Percentiles rank a stretch among this genome's conserved stretches.
These are phyloP conservation scores for Heteromormyrus szaboi DNA, from an alignment of 2,797 vertebrate genomes.

Conservation along the genomic window DNA sequence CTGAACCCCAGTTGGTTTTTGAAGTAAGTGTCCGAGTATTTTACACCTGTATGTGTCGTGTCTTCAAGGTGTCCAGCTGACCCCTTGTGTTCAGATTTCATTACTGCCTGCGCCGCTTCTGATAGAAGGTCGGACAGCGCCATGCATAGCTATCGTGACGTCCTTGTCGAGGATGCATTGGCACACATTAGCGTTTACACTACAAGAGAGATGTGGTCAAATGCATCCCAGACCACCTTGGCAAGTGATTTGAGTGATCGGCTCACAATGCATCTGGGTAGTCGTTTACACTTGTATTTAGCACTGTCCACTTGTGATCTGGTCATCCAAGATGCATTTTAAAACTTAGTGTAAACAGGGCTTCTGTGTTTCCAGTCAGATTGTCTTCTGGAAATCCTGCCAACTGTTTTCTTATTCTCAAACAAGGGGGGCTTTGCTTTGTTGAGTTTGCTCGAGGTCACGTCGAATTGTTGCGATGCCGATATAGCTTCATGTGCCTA, in stretches of 20 bases:
- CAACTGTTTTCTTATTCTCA: neutral
- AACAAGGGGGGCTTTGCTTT: neutral
- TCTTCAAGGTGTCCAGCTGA: neutral
- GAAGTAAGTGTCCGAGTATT: neutral
- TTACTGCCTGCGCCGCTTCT: neutral
- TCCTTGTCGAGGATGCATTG: neutral
- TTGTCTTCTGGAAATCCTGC: constrained; percentile 1
- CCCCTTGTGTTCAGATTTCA: neutral
- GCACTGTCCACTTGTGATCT: neutral
- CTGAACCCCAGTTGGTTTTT: neutral
- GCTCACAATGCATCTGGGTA: neutral
- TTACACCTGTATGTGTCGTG: neutral
- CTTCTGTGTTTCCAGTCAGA: constrained; percentile 19
- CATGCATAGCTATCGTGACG: neutral
- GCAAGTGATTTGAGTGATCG: neutral
- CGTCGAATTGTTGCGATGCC: neutral
- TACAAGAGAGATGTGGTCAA: neutral
- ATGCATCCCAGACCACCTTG: neutral
- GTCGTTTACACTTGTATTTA: neutral
- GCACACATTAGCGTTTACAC: neutral
- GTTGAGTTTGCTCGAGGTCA: neutral
- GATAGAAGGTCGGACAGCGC: neutral
- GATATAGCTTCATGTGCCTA: neutral
- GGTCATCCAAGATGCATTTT: neutral
- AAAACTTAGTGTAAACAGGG: neutral